Evolutionary conservation across 2,797 vertebrate species (phyloP), one percentile per base, ranked within the genome.

Genomic region (Enteromius trimaculatus): DNA sequence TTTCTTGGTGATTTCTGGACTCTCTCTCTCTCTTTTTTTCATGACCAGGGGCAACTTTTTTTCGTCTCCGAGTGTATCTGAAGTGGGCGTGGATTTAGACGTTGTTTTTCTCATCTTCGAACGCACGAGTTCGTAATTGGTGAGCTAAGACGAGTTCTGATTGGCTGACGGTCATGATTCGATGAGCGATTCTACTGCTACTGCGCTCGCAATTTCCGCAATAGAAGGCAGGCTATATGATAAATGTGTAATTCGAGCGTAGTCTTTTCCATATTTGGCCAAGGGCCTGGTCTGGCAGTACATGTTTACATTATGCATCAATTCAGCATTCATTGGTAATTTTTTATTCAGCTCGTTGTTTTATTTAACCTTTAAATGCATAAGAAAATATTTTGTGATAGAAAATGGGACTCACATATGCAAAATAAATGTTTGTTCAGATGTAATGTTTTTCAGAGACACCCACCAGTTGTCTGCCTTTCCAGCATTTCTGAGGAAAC

Each of bases 11-110:
- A 82, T 81, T 84, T 65, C 60, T 58, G 65, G 49, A 65, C 39
- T 84, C 39, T 65, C 44, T 83, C 44, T 83, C 39, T 74, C 85
- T 84, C 26, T 58, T 87, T 69, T 86, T 90, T 89, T 88, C 84
- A 83, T 86, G 79, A 68, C 89, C 87, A 77, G 86, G 84, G 81
- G 89, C 88, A 74, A 91, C 88, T 86, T 86, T 89, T 89, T 89
- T 89, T 89, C 84, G 74, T 76, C 81, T 53, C 6, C 55, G 82
- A 84, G 66, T 80, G 81, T 64, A 74, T 83, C 77, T 81, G 17
- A 58, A 85, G 55, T 74, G 80, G 90, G 89, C 85, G 89, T 87
- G 86, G 83, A 71, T 34, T 77, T 10, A 2, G 4, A 0, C 1
- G 83, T 82, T 84, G 75, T 81, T 80, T 80, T 85, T 53, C 44